A percentile compares a stretch with the other conserved stretches of the same genome.
Conservation (phyloP, 2,888 invertebrate genomes). For the Cheiracanthium punctorium region DNA sequence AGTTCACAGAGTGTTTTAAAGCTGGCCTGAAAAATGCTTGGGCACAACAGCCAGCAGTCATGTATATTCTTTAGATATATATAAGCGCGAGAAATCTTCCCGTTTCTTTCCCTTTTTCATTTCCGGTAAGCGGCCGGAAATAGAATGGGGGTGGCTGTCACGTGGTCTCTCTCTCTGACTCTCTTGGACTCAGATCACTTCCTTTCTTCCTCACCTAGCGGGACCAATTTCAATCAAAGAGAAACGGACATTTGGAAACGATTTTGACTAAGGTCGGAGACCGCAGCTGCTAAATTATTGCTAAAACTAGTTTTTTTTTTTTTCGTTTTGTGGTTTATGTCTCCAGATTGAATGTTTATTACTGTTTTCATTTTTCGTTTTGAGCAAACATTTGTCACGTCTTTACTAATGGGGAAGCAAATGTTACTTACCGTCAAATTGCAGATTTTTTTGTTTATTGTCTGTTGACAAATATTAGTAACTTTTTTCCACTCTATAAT, state of each 20-base stretch:
- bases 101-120: constrained; percentile 55
- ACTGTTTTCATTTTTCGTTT: not conserved
- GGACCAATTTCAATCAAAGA: constrained; percentile 62
- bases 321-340: not conserved
- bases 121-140: constrained; percentile 65
- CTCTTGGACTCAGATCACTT: constrained; percentile 50
- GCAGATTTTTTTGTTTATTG: no score
- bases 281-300: constrained; percentile 45
- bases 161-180: constrained; percentile 38
- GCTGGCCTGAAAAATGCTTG: constrained; percentile 48
- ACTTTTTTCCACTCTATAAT: no score
- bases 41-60: constrained; percentile 58
- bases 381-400: no score
- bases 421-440: no score
- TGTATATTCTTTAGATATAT: constrained; percentile 62
- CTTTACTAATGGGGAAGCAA: no score
- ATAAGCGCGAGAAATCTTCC: constrained; percentile 48
- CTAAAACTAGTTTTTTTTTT: not conserved
- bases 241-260: constrained; percentile 60
- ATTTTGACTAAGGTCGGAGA: constrained; percentile 20
- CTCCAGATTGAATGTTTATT: not conserved
- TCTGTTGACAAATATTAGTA: no score
- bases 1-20: constrained; percentile 53
- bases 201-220: constrained; percentile 58
- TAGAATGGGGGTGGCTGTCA: constrained; percentile 55